phyloP scores from a whole-genome alignment of 2,888 invertebrate genomes.

The Polymixis flavicincta region DNA sequence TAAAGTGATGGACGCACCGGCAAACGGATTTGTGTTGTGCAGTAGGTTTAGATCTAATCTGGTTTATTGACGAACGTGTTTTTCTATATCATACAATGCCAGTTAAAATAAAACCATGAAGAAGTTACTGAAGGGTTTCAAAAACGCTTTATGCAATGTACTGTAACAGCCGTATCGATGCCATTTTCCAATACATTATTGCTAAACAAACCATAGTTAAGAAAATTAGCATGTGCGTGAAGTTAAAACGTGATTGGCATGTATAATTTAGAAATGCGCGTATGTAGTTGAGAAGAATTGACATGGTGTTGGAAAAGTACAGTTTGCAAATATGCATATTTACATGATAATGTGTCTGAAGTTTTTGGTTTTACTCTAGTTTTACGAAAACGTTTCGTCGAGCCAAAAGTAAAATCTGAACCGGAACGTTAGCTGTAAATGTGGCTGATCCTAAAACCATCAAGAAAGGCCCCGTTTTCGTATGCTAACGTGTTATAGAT shows the following conservation, averaged over 20 bases:
- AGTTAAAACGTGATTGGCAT: slow-evolving; percentile 59
- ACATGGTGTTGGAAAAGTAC: slow-evolving; percentile 39
- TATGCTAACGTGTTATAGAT: neutral
- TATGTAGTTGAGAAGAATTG: slow-evolving; percentile 31
- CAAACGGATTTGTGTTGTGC: slow-evolving; percentile 27
- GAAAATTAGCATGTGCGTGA: slow-evolving; percentile 57
- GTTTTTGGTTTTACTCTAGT: slow-evolving; percentile 8
- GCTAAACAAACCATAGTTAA: slow-evolving; percentile 51
- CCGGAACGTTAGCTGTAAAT: neutral
- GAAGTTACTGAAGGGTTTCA: slow-evolving; percentile 28
- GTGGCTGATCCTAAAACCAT: neutral
- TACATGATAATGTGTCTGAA: slow-evolving; percentile 27
- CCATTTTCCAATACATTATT: slow-evolving; percentile 37
- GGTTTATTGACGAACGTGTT: slow-evolving; percentile 16
- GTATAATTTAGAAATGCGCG: slow-evolving; percentile 60
- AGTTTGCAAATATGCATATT: slow-evolving; percentile 30
- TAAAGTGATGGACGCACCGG: slow-evolving; percentile 32
- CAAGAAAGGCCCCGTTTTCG: neutral
- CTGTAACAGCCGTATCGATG: slow-evolving; percentile 29
- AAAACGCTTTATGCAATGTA: slow-evolving; percentile 30
- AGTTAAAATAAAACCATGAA: neutral
- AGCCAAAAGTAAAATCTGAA: neutral
- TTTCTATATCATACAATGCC: slow-evolving; percentile 42
- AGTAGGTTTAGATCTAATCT: slow-evolving; percentile 51
- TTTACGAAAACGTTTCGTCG: neutral